Percentiles rank a stretch among this genome's conserved stretches.
These are phyloP conservation scores for Zaprionus taronus DNA, from an alignment of 1,140 invertebrate genomes.

Conservation along the genomic window DNA sequence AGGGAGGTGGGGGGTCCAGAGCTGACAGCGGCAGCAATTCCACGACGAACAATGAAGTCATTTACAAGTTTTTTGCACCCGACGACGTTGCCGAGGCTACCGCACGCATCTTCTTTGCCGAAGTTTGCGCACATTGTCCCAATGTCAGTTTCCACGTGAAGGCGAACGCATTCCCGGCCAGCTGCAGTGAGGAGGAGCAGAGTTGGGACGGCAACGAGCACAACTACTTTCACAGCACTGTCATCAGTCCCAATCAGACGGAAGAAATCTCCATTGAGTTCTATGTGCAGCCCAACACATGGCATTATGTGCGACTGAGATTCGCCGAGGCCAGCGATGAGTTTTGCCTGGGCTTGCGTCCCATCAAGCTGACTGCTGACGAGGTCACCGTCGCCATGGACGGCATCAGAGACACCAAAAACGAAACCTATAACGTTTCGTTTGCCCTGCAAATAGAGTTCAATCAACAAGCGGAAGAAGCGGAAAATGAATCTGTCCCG, in stretches of 20 bases:
- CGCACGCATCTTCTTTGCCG: constrained; percentile 60
- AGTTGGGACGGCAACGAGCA: constrained; percentile 41
- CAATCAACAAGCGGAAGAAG: constrained; percentile 5
- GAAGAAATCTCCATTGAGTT: constrained; percentile 84
- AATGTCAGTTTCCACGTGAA: constrained; percentile 70
- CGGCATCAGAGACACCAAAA: neutral
- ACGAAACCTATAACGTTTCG: constrained; percentile 25
- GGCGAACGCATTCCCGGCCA: constrained; percentile 68
- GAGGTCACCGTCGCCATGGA: constrained; percentile 3
- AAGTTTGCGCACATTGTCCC: constrained; percentile 68
- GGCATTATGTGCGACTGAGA: constrained; percentile 86
- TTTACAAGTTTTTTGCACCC: constrained; percentile 85
- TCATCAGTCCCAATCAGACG: constrained; percentile 72
- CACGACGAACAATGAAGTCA: constrained; percentile 65
- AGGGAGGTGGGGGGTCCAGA: neutral
- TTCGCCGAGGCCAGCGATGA: constrained; percentile 58
- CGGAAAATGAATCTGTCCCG: neutral
- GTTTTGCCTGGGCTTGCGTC: constrained; percentile 2
- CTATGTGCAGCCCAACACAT: constrained; percentile 85
- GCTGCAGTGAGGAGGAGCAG: neutral
- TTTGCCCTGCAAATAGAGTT: constrained; percentile 70
- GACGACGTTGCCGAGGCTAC: constrained; percentile 67
- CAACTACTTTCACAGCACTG: constrained; percentile 61
- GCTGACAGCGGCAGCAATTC: constrained; percentile 28
- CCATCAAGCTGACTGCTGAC: neutral